Percentiles rank a stretch among this genome's conserved stretches.
Evolutionary conservation across 2,797 vertebrate species (phyloP).

Genomic region (Poeciliopsis gracilis): DNA sequence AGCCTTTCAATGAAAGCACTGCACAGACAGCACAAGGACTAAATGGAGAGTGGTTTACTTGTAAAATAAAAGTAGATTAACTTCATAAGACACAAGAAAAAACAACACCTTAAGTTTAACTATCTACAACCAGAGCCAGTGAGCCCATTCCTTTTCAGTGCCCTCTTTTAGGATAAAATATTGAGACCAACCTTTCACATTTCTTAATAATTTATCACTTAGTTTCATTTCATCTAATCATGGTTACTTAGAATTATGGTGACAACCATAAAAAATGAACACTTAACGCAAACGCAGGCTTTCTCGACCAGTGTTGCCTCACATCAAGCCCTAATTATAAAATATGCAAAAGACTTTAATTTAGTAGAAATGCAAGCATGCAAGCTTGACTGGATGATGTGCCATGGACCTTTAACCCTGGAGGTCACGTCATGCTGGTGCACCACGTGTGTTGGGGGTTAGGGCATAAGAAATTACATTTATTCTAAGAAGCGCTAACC

Average conservation of each 20-base stretch:
- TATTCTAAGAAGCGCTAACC: constrained; percentile 23
- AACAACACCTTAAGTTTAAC: background rate
- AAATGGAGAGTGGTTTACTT: background rate
- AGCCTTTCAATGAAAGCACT: background rate
- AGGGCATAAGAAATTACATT: constrained; percentile 31
- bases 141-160: background rate
- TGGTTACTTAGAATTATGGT: constrained; percentile 46
- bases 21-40: background rate
- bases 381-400: background rate
- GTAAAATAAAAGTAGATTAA: background rate
- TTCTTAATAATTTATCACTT: background rate
- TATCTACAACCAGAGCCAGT: background rate
- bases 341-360: constrained; percentile 22
- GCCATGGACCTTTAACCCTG: constrained; percentile 1
- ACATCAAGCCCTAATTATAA: constrained; percentile 6
- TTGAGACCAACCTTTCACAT: background rate
- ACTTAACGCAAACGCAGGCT: background rate
- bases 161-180: background rate
- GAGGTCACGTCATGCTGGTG: constrained; percentile 20
- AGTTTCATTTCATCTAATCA: constrained; percentile 26
- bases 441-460: constrained; percentile 18
- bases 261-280: constrained; percentile 40
- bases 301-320: background rate
- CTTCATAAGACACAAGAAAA: background rate
- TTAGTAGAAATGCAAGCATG: background rate